Evolutionary conservation across 2,888 invertebrate species (phyloP).

Genomic region (Mimachlamys varia): DNA sequence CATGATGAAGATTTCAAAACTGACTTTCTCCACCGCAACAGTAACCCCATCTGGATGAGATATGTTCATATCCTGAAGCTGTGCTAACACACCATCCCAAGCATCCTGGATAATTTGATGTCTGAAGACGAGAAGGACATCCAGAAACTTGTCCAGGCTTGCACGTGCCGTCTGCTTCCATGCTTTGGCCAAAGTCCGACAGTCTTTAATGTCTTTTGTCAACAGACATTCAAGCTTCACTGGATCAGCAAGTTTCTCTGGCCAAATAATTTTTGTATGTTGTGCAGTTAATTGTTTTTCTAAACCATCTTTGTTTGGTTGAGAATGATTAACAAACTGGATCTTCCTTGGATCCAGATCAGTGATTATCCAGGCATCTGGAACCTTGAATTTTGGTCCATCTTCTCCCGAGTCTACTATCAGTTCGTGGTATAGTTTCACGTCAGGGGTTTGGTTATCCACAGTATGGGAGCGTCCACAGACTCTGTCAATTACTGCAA

Average conservation of each 20-base stretch:
- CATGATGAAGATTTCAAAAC: slow-evolving; percentile 42
- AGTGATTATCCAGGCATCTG: slow-evolving; percentile 20
- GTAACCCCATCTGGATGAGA: slow-evolving; percentile 52
- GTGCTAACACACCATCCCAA: slow-evolving; percentile 44
- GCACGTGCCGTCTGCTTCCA: slow-evolving; percentile 52
- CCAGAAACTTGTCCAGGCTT: slow-evolving; percentile 42
- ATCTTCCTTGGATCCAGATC: slow-evolving; percentile 41
- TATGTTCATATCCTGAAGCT: slow-evolving; percentile 47
- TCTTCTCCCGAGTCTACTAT: slow-evolving; percentile 43
- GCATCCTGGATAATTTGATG: slow-evolving; percentile 40
- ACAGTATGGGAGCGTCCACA: slow-evolving; percentile 42
- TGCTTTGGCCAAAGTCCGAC: slow-evolving; percentile 50
- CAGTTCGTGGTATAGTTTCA: slow-evolving; percentile 46
- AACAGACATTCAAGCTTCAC: slow-evolving; percentile 51
- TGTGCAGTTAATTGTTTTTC: slow-evolving; percentile 32
- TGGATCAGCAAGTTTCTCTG: slow-evolving; percentile 37
- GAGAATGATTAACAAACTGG: slow-evolving; percentile 43
- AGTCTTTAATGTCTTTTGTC: slow-evolving; percentile 51
- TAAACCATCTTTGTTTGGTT: slow-evolving; percentile 41
- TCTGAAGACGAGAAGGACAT: neutral
- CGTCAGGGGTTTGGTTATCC: slow-evolving; percentile 40
- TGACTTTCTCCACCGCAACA: slow-evolving; percentile 47
- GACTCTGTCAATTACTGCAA: slow-evolving; percentile 41
- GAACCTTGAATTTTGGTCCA: slow-evolving; percentile 43
- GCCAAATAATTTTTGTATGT: slow-evolving; percentile 44